phyloP scores from a whole-genome alignment of 2,113 vertebrate genomes.

The Kobus ellipsiprymnus region DNA sequence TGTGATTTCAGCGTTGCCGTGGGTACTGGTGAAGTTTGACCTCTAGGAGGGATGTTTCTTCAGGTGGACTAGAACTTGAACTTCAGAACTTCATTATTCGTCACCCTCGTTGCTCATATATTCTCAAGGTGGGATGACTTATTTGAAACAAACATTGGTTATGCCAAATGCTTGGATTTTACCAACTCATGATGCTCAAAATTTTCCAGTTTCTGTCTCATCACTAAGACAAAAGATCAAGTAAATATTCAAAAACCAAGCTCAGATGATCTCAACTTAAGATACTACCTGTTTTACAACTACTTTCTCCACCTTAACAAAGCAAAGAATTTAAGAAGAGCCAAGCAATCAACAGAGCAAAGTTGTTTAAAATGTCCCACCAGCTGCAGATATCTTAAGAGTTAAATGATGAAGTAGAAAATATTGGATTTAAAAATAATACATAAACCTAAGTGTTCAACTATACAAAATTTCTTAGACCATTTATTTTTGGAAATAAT shows the following conservation, averaged over 20 bases:
- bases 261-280: constrained; percentile 59
- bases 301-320: constrained; percentile 68
- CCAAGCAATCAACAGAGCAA: constrained; percentile 14
- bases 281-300: constrained; percentile 67
- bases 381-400: constrained; percentile 12
- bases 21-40: neutral
- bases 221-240: constrained; percentile 69
- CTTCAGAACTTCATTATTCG: constrained; percentile 41
- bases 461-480: constrained; percentile 49
- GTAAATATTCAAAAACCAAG: constrained; percentile 59
- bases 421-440: neutral
- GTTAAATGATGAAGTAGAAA: constrained; percentile 35
- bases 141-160: neutral
- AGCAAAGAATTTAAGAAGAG: constrained; percentile 51
- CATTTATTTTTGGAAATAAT: constrained; percentile 75
- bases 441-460: neutral
- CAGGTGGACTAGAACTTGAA: constrained; percentile 8
- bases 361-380: constrained; percentile 27
- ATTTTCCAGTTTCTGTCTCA: constrained; percentile 47
- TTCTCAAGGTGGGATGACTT: neutral
- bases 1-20: neutral
- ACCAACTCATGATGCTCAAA: neutral
- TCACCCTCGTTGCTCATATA: neutral
- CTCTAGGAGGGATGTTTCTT: neutral
- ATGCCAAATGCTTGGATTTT: neutral